Percentiles rank a stretch among this genome's conserved stretches.
Conservation (phyloP, 2,797 vertebrate species). For the Danio jaintianensis region DNA sequence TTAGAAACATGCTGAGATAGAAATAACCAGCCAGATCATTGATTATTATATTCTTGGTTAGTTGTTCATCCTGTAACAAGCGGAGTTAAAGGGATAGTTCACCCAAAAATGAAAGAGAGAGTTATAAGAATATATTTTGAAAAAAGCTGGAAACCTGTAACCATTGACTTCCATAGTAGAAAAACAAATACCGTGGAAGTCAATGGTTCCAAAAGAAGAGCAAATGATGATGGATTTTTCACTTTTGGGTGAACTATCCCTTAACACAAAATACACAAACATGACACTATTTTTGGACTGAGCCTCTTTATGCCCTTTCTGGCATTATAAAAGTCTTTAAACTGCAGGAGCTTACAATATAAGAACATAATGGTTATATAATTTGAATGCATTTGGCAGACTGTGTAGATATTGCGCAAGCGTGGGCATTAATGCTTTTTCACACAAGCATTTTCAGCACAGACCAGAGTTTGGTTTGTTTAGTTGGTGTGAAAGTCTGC, state of each 20-base stretch:
- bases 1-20: neutral
- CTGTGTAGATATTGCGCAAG: conserved; percentile 1
- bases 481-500: too few species aligned
- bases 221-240: too few species aligned
- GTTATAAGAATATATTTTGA: too few species aligned
- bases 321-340: too few species aligned
- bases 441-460: neutral
- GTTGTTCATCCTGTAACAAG: neutral
- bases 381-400: neutral
- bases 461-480: too few species aligned
- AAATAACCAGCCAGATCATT: neutral
- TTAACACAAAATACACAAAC: neutral
- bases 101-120: too few species aligned
- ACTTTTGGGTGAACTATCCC: too few species aligned
- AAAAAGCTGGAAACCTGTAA: too few species aligned
- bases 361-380: neutral
- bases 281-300: neutral
- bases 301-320: neutral
- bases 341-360: neutral
- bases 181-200: too few species aligned
- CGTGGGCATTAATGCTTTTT: neutral
- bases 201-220: too few species aligned
- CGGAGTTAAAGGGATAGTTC: too few species aligned
- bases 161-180: too few species aligned
- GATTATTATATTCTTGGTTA: neutral